Evolutionary conservation across 2,888 invertebrate species (phyloP).

Genomic region (Odiellus spinosus): DNA sequence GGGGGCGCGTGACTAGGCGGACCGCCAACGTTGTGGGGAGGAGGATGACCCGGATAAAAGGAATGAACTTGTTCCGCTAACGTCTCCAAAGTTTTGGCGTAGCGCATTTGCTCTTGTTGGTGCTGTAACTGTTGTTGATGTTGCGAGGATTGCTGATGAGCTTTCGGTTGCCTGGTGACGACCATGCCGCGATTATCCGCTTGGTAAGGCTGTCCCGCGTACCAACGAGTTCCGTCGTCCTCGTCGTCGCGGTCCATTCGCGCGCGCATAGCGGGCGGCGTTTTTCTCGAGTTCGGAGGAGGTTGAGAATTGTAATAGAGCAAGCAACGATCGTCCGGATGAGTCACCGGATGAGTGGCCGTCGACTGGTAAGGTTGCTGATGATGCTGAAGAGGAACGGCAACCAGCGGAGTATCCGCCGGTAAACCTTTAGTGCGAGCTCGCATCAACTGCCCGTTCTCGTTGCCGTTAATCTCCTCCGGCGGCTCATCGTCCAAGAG

Average conservation of each 20-base stretch:
- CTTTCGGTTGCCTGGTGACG: not conserved
- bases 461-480: slow-evolving; percentile 22
- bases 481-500: slow-evolving; percentile 26
- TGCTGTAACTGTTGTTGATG: slow-evolving; percentile 40
- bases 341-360: slow-evolving; percentile 11
- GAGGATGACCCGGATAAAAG: slow-evolving; percentile 39
- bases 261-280: no score
- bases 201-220: no score
- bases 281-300: not conserved
- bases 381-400: slow-evolving; percentile 14
- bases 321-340: slow-evolving; percentile 15
- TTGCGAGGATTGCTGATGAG: not conserved
- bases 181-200: not conserved
- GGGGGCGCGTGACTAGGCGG: slow-evolving; percentile 4
- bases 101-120: slow-evolving; percentile 66
- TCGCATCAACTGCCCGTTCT: slow-evolving; percentile 20
- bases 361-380: slow-evolving; percentile 7
- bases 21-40: not conserved
- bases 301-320: slow-evolving; percentile 21
- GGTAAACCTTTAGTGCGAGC: slow-evolving; percentile 21
- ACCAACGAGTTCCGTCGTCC: no score
- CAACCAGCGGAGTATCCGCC: slow-evolving; percentile 19
- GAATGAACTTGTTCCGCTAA: slow-evolving; percentile 84
- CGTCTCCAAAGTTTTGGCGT: slow-evolving; percentile 75
- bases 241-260: no score